Base-by-base conservation (phyloP, 2,113 vertebrate genomes). In the Isurus oxyrinchus region DNA sequence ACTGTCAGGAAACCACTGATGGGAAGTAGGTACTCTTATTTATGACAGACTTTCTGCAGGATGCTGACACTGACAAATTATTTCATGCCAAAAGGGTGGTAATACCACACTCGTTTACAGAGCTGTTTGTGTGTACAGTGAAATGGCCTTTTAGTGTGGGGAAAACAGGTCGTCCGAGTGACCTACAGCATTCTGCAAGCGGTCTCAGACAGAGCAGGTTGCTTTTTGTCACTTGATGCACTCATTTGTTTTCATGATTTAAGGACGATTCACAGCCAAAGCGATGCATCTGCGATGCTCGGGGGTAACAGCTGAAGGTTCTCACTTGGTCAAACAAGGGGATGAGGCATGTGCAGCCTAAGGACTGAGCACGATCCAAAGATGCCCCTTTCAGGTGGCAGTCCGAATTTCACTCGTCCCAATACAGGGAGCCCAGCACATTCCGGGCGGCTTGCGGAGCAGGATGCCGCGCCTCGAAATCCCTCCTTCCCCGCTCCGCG, bases 1-100 rank as follows among this genome's bases (percentile, higher is more conserved):
- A 91, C 25, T 91, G 55, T 91, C 88, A 31, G 88, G 35, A 59
- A 57, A n/a, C 31, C 88, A 91, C 88, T 91, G 88, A 91, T 91
- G 49, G 88, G 55, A 27, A 61, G 49, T 91, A n/a, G 53, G 11
- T 16, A 91, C 10, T 59, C 55, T 59, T 91, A 91, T 91, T 91
- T 91, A 91, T 91, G 53, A 57, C 88, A 91, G 31, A 57, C 10
- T 14, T 91, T 91, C 55, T 57, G 88, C 31, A n/a, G 10, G 27
- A 57, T 35, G 31, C 25, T 91, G 88, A 91, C 88, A 91, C 16
- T 91, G 88, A 91, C 88, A 57, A 90, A 53, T 84, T 21, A 44
- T 84, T 84, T 44, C 6, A 5, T 49, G 81, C 81, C 81, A 84
- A 21, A 21, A 84, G 21, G 81, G n/a, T 44, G 81, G 81, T 49